phyloP scores from a whole-genome alignment of 1,140 invertebrate species.

The Solen grandis region DNA sequence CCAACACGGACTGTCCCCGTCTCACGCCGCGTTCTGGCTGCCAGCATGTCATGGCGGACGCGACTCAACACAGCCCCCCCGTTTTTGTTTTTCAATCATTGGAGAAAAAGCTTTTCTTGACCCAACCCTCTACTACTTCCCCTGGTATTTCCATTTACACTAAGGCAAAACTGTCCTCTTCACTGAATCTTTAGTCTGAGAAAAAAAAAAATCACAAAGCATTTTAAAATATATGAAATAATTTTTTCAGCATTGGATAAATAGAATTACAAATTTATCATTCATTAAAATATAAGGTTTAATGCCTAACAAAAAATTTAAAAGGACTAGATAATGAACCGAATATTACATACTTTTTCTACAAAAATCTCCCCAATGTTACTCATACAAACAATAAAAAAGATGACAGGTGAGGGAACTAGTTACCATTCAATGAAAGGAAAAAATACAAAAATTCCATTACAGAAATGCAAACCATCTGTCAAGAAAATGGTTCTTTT shows the following conservation, averaged over 20 bases:
- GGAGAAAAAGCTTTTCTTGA: constrained; percentile 84
- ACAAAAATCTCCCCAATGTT: too few species aligned
- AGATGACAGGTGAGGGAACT: too few species aligned
- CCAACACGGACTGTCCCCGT: constrained; percentile 74
- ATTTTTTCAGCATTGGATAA: neutral
- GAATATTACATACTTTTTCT: too few species aligned
- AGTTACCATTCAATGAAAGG: too few species aligned
- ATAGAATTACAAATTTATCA: neutral
- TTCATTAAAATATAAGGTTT: too few species aligned
- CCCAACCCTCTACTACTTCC: constrained; percentile 94
- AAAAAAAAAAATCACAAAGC: constrained; percentile 29
- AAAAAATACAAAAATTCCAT: too few species aligned
- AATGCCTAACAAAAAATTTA: too few species aligned
- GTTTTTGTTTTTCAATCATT: constrained; percentile 25
- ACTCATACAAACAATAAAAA: too few species aligned
- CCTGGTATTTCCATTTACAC: constrained; percentile 96
- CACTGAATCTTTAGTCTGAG: constrained; percentile 91
- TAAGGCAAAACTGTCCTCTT: constrained; percentile 92
- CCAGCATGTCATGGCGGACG: constrained; percentile 79
- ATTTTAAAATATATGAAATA: neutral
- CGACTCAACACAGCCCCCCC: constrained; percentile 58
- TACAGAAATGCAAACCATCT: too few species aligned
- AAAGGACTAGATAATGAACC: too few species aligned
- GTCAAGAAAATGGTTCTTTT: too few species aligned
- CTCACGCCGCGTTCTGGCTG: constrained; percentile 75